A percentile compares a stretch with the other conserved stretches of the same genome.
These are phyloP conservation scores for Heliconius sara DNA, from an alignment of 2,888 invertebrate species.

Conservation along the genomic window DNA sequence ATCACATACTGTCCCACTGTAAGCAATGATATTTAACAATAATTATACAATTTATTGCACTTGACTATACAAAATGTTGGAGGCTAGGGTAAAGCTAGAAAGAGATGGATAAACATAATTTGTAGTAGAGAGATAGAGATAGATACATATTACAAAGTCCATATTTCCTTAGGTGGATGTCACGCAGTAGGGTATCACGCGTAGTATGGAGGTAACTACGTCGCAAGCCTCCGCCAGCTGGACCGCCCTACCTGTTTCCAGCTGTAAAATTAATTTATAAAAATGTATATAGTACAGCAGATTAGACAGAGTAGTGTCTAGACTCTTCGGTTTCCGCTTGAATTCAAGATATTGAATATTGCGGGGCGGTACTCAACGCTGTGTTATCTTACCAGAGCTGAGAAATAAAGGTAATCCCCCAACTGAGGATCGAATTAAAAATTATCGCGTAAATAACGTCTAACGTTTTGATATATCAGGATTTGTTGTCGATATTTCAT, in stretches of 20 bases:
- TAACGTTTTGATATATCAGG: too few species aligned
- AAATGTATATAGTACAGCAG: neutral
- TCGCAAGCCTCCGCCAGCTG: conserved; percentile 66
- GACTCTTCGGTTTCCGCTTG: too few species aligned
- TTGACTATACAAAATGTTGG: conserved; percentile 1
- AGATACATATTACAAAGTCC: conserved; percentile 3
- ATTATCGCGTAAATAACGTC: too few species aligned
- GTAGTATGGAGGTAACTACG: conserved; percentile 72
- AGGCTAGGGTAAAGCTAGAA: neutral
- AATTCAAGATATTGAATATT: too few species aligned
- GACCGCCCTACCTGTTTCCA: conserved; percentile 62
- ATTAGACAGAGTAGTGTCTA: too few species aligned
- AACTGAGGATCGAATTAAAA: too few species aligned
- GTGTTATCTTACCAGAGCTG: too few species aligned
- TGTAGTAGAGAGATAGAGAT: neutral
- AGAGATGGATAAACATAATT: neutral
- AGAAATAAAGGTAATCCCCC: too few species aligned
- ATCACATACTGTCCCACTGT: too few species aligned
- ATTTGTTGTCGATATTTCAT: too few species aligned
- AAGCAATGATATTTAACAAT: neutral
- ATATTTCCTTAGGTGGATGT: conserved; percentile 52
- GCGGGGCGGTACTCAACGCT: too few species aligned
- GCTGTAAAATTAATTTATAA: conserved; percentile 54
- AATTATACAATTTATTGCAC: neutral
- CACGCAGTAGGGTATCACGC: conserved; percentile 75